These are phyloP conservation scores for Hyposoter didymator DNA, from an alignment of 2,888 invertebrate genomes.

Conservation along the genomic window DNA sequence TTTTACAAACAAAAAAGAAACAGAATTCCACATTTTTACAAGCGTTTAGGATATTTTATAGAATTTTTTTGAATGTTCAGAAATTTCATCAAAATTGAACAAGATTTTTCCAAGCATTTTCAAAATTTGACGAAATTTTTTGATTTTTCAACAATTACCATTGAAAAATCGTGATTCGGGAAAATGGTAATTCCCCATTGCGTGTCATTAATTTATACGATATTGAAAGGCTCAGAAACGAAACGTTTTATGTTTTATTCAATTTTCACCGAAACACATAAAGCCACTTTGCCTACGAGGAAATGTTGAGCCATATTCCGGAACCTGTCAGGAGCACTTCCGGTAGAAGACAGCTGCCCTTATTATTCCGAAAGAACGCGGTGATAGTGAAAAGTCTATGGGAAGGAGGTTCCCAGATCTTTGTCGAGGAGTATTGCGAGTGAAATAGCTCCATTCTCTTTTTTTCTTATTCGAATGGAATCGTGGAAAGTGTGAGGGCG, in stretches of 20 bases:
- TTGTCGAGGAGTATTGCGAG: neutral
- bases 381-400: neutral
- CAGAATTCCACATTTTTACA: too few species aligned
- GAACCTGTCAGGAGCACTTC: neutral
- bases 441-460: neutral
- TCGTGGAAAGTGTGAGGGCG: neutral
- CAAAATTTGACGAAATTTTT: neutral
- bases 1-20: neutral
- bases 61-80: too few species aligned
- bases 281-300: neutral
- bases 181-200: neutral
- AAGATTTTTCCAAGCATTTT: neutral
- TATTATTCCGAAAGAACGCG: too few species aligned
- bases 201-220: neutral
- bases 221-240: neutral
- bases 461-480: neutral
- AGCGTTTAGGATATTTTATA: too few species aligned
- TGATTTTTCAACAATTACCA: neutral
- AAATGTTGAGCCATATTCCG: neutral
- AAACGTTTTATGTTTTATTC: neutral
- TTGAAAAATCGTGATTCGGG: neutral
- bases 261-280: neutral
- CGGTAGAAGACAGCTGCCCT: neutral
- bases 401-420: neutral
- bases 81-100: too few species aligned